phyloP scores from a whole-genome alignment of 1,140 invertebrate species.

The Condylostylus longicornis region DNA sequence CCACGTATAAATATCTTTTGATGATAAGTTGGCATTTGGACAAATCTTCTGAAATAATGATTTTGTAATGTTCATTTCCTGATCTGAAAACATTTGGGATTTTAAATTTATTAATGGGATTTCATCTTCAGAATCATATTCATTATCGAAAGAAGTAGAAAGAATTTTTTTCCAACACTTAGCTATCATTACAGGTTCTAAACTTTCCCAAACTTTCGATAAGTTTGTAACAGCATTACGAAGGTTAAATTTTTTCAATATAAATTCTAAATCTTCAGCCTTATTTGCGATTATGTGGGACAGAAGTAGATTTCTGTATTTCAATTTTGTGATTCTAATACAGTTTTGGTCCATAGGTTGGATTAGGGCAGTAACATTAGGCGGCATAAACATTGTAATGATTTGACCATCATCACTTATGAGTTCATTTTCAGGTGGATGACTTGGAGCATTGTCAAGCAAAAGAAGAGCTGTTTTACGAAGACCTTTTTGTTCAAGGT shows the following conservation, averaged over 20 bases:
- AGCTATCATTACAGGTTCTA: too few relatives aligned
- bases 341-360: conserved; percentile 37
- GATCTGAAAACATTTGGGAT: too few relatives aligned
- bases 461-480: conserved; percentile 25
- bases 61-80: too few relatives aligned
- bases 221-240: conserved; percentile 1
- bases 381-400: conserved; percentile 25
- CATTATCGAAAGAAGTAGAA: too few relatives aligned
- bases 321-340: conserved; percentile 16
- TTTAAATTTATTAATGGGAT: too few relatives aligned
- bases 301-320: conserved; percentile 3
- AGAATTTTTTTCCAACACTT: conserved; percentile 4
- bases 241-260: conserved; percentile 4
- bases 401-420: conserved; percentile 11
- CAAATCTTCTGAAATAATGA: too few relatives aligned
- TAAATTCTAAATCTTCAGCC: not conserved
- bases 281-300: not conserved
- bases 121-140: too few relatives aligned
- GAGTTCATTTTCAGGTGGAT: conserved; percentile 13
- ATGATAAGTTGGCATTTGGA: too few relatives aligned
- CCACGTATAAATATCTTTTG: too few relatives aligned
- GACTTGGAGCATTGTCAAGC: conserved; percentile 24
- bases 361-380: conserved; percentile 33
- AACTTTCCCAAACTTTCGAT: conserved; percentile 1
- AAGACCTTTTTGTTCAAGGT: conserved; percentile 13